Conservation (phyloP, 30 jellyfish, hydroid and myxozoan genomes). For the Pelagia noctiluca region DNA sequence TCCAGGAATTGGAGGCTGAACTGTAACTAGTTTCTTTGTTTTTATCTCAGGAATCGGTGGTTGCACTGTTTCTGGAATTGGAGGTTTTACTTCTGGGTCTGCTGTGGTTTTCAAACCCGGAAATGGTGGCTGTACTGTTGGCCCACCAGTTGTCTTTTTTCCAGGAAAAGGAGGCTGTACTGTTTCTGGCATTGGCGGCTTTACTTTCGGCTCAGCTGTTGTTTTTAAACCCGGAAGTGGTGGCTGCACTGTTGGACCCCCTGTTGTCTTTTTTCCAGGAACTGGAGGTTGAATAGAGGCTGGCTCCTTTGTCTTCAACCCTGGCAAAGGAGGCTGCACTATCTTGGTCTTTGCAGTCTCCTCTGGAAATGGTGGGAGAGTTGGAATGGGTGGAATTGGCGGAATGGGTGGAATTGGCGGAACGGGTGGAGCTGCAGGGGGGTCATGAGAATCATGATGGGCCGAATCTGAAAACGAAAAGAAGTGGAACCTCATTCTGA, state of each 20-base stretch:
- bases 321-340: neutral
- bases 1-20: neutral
- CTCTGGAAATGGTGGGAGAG: too few relatives aligned
- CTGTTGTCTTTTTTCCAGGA: neutral
- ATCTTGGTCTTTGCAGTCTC: neutral
- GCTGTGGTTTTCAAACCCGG: neutral
- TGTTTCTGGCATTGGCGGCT: neutral
- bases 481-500: too few relatives aligned
- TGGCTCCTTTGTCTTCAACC: neutral
- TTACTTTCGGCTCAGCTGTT: neutral
- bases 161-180: neutral
- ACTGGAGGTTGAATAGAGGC: neutral
- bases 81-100: neutral
- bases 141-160: neutral
- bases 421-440: too few relatives aligned
- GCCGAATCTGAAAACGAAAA: too few relatives aligned
- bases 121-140: neutral
- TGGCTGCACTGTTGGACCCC: neutral
- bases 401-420: neutral
- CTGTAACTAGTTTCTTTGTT: neutral
- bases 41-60: neutral
- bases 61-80: neutral
- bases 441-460: too few relatives aligned
- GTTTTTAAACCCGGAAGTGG: neutral
- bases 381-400: neutral